phyloP scores from a whole-genome alignment of 35 echinoderm and acorn worm genomes.

The Holothuria glaberrima region DNA sequence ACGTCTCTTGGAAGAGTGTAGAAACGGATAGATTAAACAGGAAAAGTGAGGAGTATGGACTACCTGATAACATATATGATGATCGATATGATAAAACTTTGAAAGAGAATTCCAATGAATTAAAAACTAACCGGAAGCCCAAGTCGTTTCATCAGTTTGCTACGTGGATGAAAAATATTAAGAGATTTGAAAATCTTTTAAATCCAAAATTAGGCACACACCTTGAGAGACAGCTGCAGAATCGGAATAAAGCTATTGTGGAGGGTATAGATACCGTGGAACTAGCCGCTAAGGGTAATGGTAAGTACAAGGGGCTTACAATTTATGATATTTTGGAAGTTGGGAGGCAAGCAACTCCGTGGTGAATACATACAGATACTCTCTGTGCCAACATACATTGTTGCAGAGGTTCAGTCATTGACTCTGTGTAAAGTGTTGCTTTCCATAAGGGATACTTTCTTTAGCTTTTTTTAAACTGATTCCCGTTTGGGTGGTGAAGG shows the following conservation, averaged over 20 bases:
- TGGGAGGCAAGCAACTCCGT: too few species aligned
- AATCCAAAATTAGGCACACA: slow-evolving; percentile 72
- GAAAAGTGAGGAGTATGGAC: slow-evolving; percentile 70
- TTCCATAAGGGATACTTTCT: too few species aligned
- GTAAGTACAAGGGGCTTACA: not conserved
- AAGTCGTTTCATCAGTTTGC: slow-evolving; percentile 66
- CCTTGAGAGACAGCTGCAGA: slow-evolving; percentile 53
- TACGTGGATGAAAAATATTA: slow-evolving; percentile 84
- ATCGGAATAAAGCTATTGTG: slow-evolving; percentile 53
- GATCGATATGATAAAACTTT: slow-evolving; percentile 90
- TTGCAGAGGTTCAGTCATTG: too few species aligned
- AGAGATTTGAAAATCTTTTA: slow-evolving; percentile 74
- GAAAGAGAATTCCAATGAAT: slow-evolving; percentile 49
- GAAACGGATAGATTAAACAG: slow-evolving; percentile 76
- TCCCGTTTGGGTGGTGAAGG: too few species aligned
- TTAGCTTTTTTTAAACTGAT: too few species aligned
- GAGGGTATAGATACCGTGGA: slow-evolving; percentile 87
- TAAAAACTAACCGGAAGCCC: not conserved
- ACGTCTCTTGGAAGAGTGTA: slow-evolving; percentile 95
- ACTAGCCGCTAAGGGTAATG: slow-evolving; percentile 1
- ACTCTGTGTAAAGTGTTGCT: too few species aligned
- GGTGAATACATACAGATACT: too few species aligned
- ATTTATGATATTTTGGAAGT: too few species aligned
- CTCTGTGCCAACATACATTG: too few species aligned
- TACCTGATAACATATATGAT: slow-evolving; percentile 95